Percentiles rank a stretch among this genome's conserved stretches.
These are phyloP conservation scores for Cottus gobio DNA, from an alignment of 2,113 vertebrate genomes.

Conservation along the genomic window DNA sequence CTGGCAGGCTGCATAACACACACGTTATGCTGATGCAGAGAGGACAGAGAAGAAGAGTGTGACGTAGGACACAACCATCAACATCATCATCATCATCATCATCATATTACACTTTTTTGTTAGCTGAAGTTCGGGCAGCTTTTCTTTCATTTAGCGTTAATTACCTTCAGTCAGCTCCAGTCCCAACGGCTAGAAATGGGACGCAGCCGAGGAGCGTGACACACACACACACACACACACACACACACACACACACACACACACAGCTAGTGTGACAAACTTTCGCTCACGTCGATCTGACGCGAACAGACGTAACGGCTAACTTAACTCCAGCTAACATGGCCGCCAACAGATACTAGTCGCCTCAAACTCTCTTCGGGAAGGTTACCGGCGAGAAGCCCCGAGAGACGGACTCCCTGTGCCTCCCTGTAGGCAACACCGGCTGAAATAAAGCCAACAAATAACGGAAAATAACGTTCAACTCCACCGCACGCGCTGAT, in stretches of 20 bases:
- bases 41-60: not conserved
- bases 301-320: not conserved
- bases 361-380: not conserved
- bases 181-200: not conserved
- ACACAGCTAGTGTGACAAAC: not conserved
- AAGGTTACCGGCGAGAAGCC: not conserved
- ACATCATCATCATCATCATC: no score
- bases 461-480: not conserved
- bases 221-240: not conserved
- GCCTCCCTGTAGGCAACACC: not conserved
- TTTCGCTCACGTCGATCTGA: conserved; percentile 3
- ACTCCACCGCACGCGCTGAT: not conserved
- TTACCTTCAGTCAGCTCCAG: conserved; percentile 44
- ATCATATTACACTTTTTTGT: no score
- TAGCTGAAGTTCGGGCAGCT: no score
- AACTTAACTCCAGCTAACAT: not conserved
- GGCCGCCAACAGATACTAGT: accelerated
- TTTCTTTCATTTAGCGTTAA: not conserved
- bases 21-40: not conserved
- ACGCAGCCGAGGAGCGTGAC: conserved; percentile 54
- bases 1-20: conserved; percentile 46
- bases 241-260: no score
- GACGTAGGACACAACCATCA: no score
- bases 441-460: not conserved
- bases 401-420: not conserved